These are phyloP conservation scores for Myripristis murdjan DNA, from an alignment of 2,797 vertebrate genomes.

Conservation along the genomic window DNA sequence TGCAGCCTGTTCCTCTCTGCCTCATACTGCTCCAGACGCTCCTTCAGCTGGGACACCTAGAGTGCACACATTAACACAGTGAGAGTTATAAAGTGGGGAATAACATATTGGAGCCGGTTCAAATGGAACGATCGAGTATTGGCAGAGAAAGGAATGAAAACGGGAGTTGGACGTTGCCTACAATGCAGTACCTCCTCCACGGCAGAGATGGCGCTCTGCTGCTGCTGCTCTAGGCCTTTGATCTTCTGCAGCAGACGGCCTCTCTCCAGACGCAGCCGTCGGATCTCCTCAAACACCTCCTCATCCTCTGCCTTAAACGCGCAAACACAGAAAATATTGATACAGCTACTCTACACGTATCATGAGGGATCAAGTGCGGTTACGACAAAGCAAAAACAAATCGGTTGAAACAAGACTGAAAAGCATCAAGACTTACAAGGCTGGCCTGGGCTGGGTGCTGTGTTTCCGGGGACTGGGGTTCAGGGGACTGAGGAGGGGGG, in stretches of 20 bases:
- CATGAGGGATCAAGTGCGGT: background rate
- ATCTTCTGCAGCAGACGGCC: slow-evolving; percentile 95
- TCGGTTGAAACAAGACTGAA: background rate
- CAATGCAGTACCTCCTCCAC: slow-evolving; percentile 72
- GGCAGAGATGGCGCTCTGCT: slow-evolving; percentile 83
- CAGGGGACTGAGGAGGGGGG: slow-evolving; percentile 61
- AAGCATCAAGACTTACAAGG: slow-evolving; percentile 34
- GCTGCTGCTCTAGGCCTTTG: slow-evolving; percentile 91
- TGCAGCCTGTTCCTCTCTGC: slow-evolving; percentile 89
- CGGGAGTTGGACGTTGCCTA: background rate
- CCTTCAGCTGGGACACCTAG: slow-evolving; percentile 87
- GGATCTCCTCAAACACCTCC: slow-evolving; percentile 95
- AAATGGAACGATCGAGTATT: background rate
- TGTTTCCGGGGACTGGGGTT: slow-evolving; percentile 70
- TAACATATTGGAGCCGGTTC: background rate
- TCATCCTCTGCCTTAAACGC: slow-evolving; percentile 85
- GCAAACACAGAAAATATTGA: background rate
- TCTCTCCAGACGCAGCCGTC: slow-evolving; percentile 91
- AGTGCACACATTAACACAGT: slow-evolving; percentile 3
- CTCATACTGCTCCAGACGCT: slow-evolving; percentile 82
- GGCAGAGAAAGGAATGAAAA: background rate
- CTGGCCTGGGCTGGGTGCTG: slow-evolving; percentile 72
- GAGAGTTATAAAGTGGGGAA: background rate
- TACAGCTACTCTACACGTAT: background rate
- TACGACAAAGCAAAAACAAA: background rate